phyloP scores from a whole-genome alignment of 2,888 invertebrate species.

The Pterostichus niger region DNA sequence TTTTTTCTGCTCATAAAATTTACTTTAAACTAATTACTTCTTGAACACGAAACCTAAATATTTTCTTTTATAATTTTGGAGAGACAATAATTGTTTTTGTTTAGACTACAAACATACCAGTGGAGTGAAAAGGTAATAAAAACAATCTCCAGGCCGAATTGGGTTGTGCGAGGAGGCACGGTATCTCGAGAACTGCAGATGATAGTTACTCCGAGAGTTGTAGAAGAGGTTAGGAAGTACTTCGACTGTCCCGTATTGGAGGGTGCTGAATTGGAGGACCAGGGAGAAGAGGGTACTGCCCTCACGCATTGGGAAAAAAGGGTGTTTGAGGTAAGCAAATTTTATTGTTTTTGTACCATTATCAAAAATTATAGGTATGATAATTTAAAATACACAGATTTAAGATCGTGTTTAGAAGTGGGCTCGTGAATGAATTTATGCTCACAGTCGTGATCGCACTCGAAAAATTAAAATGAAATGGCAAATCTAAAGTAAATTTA shows the following conservation, averaged over 20 bases:
- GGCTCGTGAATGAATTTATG: no score
- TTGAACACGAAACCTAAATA: neutral
- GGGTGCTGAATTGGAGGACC: slow-evolving; percentile 98
- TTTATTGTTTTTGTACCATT: no score
- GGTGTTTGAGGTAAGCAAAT: slow-evolving; percentile 90
- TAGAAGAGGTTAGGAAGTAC: slow-evolving; percentile 91
- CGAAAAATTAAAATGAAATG: no score
- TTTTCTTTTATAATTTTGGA: slow-evolving; percentile 56
- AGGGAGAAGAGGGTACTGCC: slow-evolving; percentile 98
- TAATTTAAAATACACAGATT: no score
- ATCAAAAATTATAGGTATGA: no score
- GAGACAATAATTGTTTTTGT: slow-evolving; percentile 38
- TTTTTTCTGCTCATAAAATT: no score
- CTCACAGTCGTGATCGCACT: no score
- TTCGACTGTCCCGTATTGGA: slow-evolving; percentile 93
- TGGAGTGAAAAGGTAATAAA: slow-evolving; percentile 95
- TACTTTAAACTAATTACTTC: no score
- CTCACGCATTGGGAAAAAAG: slow-evolving; percentile 99
- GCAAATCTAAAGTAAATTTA: no score
- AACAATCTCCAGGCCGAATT: slow-evolving; percentile 83
- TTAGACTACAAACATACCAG: slow-evolving; percentile 92
- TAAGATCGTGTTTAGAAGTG: no score
- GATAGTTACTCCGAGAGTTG: slow-evolving; percentile 91
- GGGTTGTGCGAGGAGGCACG: slow-evolving; percentile 87
- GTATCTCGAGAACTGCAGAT: slow-evolving; percentile 74